Percentiles rank a stretch among this genome's conserved stretches.
Evolutionary conservation across 2,113 vertebrate genomes (phyloP).

Genomic region (Guaruba guarouba): DNA sequence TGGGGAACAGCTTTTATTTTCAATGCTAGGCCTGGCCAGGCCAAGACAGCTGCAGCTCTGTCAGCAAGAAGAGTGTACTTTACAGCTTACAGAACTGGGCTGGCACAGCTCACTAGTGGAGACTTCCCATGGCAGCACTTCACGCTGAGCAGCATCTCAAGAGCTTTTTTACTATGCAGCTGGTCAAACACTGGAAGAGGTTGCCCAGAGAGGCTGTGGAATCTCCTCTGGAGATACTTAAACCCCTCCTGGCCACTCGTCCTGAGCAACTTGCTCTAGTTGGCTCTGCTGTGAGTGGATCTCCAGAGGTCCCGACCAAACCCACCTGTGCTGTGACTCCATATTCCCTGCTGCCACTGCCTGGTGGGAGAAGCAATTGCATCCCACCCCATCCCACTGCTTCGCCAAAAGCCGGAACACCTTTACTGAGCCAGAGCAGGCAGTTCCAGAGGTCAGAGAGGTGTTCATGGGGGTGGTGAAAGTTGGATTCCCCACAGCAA

Average conservation of each 20-base stretch:
- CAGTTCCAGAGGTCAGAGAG: neutral
- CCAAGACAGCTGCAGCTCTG: neutral
- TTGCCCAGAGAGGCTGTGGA: neutral
- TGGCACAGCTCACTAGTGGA: neutral
- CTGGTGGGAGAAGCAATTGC: slow-evolving; percentile 14
- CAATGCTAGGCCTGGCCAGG: neutral
- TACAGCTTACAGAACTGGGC: neutral
- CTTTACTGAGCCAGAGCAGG: neutral
- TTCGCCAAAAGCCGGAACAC: fast-evolving
- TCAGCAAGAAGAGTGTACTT: neutral
- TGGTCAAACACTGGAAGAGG: neutral
- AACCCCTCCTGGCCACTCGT: fast-evolving
- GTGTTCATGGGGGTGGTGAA: neutral
- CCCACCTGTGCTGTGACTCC: neutral
- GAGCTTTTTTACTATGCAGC: neutral
- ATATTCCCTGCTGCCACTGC: slow-evolving; percentile 32
- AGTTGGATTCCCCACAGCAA: neutral
- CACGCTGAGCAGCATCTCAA: neutral
- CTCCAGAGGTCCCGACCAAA: neutral
- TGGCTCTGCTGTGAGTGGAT: neutral
- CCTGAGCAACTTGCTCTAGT: neutral
- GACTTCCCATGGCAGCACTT: neutral
- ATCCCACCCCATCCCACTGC: neutral
- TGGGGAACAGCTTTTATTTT: neutral
- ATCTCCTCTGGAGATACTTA: neutral